phyloP scores from a whole-genome alignment of 2,888 invertebrate species.

The Smittia sp. region DNA sequence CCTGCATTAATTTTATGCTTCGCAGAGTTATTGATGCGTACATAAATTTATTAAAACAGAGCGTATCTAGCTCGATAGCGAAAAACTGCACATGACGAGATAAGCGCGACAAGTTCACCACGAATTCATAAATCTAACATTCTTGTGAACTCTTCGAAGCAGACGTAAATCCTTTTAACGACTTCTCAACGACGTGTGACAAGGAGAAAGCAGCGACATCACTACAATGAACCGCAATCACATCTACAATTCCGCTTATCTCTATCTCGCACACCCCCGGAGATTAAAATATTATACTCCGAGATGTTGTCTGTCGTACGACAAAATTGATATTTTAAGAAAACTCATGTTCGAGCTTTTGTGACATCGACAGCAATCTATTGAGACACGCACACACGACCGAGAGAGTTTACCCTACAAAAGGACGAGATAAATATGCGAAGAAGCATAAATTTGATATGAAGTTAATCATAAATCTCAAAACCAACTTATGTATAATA shows the following conservation, averaged over 20 bases:
- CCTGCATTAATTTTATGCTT: slow-evolving; percentile 41
- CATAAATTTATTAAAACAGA: slow-evolving; percentile 31
- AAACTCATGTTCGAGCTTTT: neutral
- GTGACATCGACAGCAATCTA: neutral
- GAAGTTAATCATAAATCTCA: slow-evolving; percentile 26
- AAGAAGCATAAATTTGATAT: slow-evolving; percentile 15
- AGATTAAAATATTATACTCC: slow-evolving; percentile 26
- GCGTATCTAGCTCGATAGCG: neutral
- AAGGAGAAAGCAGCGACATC: neutral
- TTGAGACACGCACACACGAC: neutral
- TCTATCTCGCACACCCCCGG: slow-evolving; percentile 27
- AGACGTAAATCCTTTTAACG: slow-evolving; percentile 5
- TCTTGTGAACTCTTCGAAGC: neutral
- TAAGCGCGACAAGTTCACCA: slow-evolving; percentile 13
- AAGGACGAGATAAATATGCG: neutral
- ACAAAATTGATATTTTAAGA: slow-evolving; percentile 18
- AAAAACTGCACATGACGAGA: slow-evolving; percentile 41
- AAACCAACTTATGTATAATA: too few relatives aligned
- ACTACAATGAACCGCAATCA: slow-evolving; percentile 37
- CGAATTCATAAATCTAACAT: neutral
- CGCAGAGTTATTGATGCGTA: slow-evolving; percentile 40
- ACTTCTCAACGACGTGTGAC: neutral
- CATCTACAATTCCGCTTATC: slow-evolving; percentile 23
- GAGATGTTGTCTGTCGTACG: neutral
- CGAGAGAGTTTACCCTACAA: neutral